Evolutionary conservation across 1,140 invertebrate species (phyloP), one percentile per base, ranked within the genome.

Genomic region (Drosophila kanapiae): DNA sequence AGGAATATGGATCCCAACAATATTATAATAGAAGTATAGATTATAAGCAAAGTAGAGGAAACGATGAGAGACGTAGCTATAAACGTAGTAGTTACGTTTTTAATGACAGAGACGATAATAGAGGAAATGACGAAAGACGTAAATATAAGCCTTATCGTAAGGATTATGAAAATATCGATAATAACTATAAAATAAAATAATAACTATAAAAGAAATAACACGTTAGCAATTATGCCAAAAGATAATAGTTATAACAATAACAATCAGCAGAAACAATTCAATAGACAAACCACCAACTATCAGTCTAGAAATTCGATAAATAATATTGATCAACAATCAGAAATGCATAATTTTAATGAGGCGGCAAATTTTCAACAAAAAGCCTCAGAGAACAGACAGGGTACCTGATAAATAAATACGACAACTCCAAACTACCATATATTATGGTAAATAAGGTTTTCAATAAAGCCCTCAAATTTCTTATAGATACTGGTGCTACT

Each of bases 281-380:
- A 63, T 43, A 63, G 61, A 63, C 61, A 54, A 63, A 54, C 40
- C 62, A 65, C 62, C 62, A 56, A 65, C 23, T 56, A 40, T 40
- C 38, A 40, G 38, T 40, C 5, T 14, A 40, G 38, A 40, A 40
- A 40, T 40, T 40, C 38, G 62, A 56, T 14, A 14, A 47, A 42
- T 33, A 65, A 56, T 56, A 13, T 14, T 65, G 7, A 65, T 56
- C 40, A 65, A 57, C 18, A 65, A 27, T 42, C 51, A 65, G 31
- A 56, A 40, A 40, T 40, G 14, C 38, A 40, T 10, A 37, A 37
- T 37, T 37, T 37, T 37, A 37, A 37, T 13, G 35, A 37, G 35
- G 10, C 35, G 35, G 35, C 35, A 37, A 37, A 37, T 37, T 37
- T 37, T 37, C 35, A 10, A 37, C 35, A 37, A 37, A 10, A 37